Evolutionary conservation across 2,888 invertebrate species (phyloP).

Genomic region (Micoletzkya japonica): DNA sequence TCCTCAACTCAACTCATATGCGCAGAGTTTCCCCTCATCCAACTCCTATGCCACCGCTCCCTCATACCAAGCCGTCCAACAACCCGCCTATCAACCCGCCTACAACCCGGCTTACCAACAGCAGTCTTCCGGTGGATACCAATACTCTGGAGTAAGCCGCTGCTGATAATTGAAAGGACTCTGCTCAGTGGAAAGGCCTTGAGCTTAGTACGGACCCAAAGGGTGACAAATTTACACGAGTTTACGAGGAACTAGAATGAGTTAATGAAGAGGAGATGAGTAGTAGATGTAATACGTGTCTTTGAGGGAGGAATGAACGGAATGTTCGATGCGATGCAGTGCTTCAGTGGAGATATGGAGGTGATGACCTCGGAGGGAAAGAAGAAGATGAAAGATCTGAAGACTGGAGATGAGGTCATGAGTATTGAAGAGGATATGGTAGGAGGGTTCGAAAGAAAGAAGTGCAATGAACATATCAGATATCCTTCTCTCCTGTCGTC

Average conservation of each 20-base stretch:
- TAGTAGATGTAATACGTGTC: too few relatives aligned
- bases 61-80: not conserved
- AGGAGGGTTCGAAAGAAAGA: not conserved
- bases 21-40: too few relatives aligned
- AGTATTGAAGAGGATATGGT: constrained; percentile 57
- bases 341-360: constrained; percentile 58
- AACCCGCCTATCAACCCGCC: constrained; percentile 30
- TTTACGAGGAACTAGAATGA: too few relatives aligned
- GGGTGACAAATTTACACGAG: too few relatives aligned
- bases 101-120: constrained; percentile 36
- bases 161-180: constrained; percentile 34
- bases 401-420: constrained; percentile 56
- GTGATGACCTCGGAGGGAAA: constrained; percentile 50
- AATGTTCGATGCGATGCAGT: constrained; percentile 50
- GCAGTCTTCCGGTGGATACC: constrained; percentile 10
- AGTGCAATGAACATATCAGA: constrained; percentile 30
- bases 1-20: too few relatives aligned
- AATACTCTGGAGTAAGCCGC: not conserved
- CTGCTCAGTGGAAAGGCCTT: too few relatives aligned
- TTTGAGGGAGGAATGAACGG: constrained; percentile 44
- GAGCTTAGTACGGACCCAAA: too few relatives aligned
- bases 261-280: too few relatives aligned
- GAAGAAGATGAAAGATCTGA: constrained; percentile 53
- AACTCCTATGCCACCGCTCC: constrained; percentile 16
- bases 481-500: constrained; percentile 56